A percentile compares a stretch with the other conserved stretches of the same genome.
These are phyloP conservation scores for Vulpes vulpes DNA, from an alignment of 2,113 vertebrate genomes.

Conservation along the genomic window DNA sequence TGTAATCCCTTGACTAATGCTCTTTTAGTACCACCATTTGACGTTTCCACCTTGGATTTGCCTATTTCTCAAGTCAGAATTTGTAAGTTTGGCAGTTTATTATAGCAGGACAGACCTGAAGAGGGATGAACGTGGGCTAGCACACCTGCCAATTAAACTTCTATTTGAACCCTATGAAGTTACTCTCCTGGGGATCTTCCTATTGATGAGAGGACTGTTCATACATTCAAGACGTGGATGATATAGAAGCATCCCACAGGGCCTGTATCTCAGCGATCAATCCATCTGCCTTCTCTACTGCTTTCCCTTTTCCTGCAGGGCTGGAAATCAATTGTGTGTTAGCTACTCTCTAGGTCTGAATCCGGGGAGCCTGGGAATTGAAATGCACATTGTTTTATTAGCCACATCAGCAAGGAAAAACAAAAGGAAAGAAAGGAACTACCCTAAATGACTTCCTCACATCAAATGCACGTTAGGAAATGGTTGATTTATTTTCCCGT, in stretches of 20 bases:
- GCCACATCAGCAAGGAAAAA: constrained; percentile 16
- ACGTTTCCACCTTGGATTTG: background rate
- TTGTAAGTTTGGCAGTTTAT: background rate
- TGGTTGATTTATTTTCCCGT: constrained; percentile 17
- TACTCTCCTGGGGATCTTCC: constrained; percentile 67
- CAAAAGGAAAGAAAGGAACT: background rate
- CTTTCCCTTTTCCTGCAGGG: constrained; percentile 86
- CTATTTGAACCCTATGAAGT: constrained; percentile 58
- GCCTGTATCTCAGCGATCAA: constrained; percentile 85
- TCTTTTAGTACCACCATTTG: background rate
- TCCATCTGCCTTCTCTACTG: constrained; percentile 83
- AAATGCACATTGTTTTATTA: constrained; percentile 78
- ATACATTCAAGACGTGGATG: constrained; percentile 75
- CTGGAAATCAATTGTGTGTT: constrained; percentile 83
- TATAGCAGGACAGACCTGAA: background rate
- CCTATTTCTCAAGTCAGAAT: background rate
- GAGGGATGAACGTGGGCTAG: background rate
- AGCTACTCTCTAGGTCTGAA: constrained; percentile 84
- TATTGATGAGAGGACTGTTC: constrained; percentile 76
- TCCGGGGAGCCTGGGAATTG: constrained; percentile 72
- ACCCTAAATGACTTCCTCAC: constrained; percentile 40
- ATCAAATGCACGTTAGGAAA: constrained; percentile 58
- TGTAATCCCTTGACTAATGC: background rate
- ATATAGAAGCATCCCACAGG: constrained; percentile 78
- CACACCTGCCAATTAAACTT: constrained; percentile 34